Evolutionary conservation across 2,888 invertebrate genomes (phyloP), one percentile per base, ranked within the genome.

Genomic region (Brachyptera risi): DNA sequence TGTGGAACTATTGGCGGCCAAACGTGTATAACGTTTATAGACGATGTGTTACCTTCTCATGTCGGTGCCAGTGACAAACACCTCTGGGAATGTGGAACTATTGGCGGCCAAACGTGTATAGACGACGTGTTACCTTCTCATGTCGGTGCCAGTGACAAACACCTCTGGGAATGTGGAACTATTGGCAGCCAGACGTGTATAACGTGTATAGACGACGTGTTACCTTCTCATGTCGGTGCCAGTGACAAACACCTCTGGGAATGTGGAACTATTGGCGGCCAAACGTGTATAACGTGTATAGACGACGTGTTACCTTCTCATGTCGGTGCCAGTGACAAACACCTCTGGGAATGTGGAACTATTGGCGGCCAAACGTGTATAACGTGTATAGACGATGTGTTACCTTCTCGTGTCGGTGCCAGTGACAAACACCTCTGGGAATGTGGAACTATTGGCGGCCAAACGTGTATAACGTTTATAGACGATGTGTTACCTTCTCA

Each of bases 171-270:
- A 95, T 0, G 96, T 96, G 38, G 96, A 92, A 4, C 92, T 91
- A 74, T 94, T 94, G 13, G 98, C 96, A 0, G 97, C 96, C 83
- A 97, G n/a, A n/a, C n/a, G n/a, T n/a, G n/a, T n/a, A n/a, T n/a
- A n/a, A n/a, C n/a, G n/a, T n/a, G n/a, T n/a, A 11, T 35, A n/a
- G n/a, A n/a, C n/a, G n/a, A n/a, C n/a, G n/a, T 4, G n/a, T 7
- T 23, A 54, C 87, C 68, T 67, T 47, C 60, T n/a, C 27, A 42
- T 23, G 57, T 60, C 44, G 26, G 57, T 44, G 56, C 90, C 90
- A 68, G 92, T 81, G 2, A 88, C 82, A 74, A 96, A 98, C 3
- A 97, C 92, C 76, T 98, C 96, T 0, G 95, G 94, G 75, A 96
- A 95, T 0, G 96, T 96, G 38, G 96, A 92, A 4, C 92, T 91